A percentile compares a stretch with the other conserved stretches of the same genome.
These are phyloP conservation scores for Palythoa heliodiscus DNA, from an alignment of 92 coral and sea anemone genomes.

Conservation along the genomic window DNA sequence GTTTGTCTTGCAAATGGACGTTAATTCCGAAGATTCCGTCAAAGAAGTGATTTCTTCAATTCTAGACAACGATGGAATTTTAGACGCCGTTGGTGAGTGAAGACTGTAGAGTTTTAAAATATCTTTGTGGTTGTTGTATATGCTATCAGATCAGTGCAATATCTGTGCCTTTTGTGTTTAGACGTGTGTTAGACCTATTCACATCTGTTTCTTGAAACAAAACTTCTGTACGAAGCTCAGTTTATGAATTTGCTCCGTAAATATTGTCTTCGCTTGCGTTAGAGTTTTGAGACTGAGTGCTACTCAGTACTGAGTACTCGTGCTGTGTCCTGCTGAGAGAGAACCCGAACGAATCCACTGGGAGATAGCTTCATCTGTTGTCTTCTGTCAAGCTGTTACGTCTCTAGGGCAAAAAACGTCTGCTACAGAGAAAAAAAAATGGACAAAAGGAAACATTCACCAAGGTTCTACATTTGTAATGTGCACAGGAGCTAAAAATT, in stretches of 20 bases:
- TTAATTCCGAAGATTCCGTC: conserved; percentile 75
- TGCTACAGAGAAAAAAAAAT: background rate
- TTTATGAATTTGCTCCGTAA: background rate
- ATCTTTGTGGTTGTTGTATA: background rate
- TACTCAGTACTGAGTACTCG: background rate
- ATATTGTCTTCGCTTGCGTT: conserved; percentile 1
- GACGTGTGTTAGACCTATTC: background rate
- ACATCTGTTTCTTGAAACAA: conserved; percentile 3
- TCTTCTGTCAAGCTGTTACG: background rate
- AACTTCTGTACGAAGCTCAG: background rate
- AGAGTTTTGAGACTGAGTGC: conserved; percentile 2
- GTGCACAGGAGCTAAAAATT: background rate
- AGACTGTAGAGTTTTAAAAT: background rate
- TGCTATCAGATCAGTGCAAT: conserved; percentile 23
- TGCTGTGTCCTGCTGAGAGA: background rate
- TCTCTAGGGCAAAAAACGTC: background rate
- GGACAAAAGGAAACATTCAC: background rate
- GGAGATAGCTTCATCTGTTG: background rate
- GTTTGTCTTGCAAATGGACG: conserved; percentile 93
- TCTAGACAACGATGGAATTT: conserved; percentile 85
- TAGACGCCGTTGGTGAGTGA: conserved; percentile 92
- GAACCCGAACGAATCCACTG: background rate
- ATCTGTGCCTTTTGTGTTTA: background rate
- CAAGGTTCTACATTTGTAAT: background rate
- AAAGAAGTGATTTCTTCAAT: conserved; percentile 79